Evolutionary conservation across 2,888 invertebrate genomes (phyloP).

Genomic region (Campoletis raptor): DNA sequence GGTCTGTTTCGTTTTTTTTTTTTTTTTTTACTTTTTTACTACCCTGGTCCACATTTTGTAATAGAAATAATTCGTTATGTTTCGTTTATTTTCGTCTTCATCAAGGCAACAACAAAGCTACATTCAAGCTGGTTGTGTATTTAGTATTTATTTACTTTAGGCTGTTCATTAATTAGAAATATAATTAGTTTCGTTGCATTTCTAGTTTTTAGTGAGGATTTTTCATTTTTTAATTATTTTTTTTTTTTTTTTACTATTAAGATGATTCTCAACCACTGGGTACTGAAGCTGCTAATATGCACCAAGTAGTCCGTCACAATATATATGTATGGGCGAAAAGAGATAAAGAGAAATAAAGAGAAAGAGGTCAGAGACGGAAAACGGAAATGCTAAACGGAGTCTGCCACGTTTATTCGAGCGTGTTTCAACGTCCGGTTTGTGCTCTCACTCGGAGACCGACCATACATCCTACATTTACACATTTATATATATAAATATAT

Average conservation of each 20-base stretch:
- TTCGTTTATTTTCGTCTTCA: neutral
- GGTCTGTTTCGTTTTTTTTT: neutral
- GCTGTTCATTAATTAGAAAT: too few species aligned
- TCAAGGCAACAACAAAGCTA: too few species aligned
- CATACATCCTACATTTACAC: constrained; percentile 5
- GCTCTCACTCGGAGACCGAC: constrained; percentile 19
- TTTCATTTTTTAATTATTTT: neutral
- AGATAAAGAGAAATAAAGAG: constrained; percentile 28
- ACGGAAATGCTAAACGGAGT: constrained; percentile 53
- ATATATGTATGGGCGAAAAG: neutral
- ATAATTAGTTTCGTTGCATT: too few species aligned
- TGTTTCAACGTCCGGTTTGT: constrained; percentile 59
- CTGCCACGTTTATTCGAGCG: constrained; percentile 56
- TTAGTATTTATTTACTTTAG: too few species aligned
- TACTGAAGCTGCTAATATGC: neutral
- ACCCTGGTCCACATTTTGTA: too few species aligned
- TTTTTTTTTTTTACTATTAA: neutral
- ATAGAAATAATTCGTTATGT: neutral
- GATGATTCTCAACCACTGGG: neutral
- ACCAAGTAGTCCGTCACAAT: neutral
- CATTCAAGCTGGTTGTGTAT: too few species aligned
- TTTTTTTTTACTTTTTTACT: neutral
- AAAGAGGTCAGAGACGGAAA: constrained; percentile 34
- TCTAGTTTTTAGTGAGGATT: neutral
- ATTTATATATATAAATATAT: neutral